Percentiles rank a stretch among this genome's conserved stretches.
These are phyloP conservation scores for Gouania willdenowi DNA, from an alignment of 2,797 vertebrate genomes.

Conservation along the genomic window DNA sequence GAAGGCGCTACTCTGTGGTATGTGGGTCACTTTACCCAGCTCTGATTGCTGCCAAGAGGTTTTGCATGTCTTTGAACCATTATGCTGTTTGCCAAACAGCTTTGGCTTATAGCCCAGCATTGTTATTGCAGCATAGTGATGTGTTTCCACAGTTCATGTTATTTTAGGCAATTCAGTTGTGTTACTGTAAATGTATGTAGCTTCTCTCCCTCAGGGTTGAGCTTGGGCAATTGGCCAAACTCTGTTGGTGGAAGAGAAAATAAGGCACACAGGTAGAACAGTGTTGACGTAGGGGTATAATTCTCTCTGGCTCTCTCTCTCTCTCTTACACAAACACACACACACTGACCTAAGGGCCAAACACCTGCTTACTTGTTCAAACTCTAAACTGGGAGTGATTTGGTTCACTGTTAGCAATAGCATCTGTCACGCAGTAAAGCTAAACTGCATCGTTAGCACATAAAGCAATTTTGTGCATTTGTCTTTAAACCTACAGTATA, in stretches of 20 bases:
- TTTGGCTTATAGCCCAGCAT: constrained; percentile 30
- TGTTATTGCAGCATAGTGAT: constrained; percentile 36
- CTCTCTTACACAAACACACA: background rate
- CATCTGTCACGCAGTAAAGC: no score
- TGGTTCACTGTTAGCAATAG: background rate
- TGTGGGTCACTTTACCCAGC: constrained; percentile 9
- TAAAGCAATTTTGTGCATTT: no score
- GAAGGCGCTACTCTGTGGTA: constrained; percentile 11
- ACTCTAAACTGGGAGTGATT: background rate
- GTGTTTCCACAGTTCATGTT: constrained; percentile 26
- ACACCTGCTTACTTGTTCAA: background rate
- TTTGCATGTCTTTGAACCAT: constrained; percentile 35
- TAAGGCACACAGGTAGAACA: constrained; percentile 12
- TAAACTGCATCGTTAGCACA: no score
- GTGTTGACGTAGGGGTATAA: background rate
- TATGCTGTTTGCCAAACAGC: constrained; percentile 5
- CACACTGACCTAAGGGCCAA: background rate
- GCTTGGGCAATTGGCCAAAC: constrained; percentile 28
- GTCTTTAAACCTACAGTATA: no score
- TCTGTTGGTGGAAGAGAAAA: constrained; percentile 30
- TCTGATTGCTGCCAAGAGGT: constrained; percentile 21
- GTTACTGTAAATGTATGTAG: background rate
- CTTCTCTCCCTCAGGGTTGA: background rate
- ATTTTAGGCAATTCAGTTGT: constrained; percentile 11
- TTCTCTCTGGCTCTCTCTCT: background rate